Conservation (phyloP, 2,113 vertebrate species). For the Columba livia region DNA sequence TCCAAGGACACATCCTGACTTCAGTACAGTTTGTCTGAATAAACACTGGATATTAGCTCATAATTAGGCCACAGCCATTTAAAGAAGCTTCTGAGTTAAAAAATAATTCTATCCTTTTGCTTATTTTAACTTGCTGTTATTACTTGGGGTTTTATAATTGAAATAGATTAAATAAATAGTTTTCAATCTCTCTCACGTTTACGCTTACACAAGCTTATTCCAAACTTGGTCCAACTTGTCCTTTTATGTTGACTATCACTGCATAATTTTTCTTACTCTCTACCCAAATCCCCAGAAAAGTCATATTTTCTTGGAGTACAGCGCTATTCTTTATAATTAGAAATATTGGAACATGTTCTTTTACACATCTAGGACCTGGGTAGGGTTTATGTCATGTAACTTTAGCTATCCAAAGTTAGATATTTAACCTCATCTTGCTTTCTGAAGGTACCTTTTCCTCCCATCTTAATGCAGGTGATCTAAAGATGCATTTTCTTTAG, state of each 20-base stretch:
- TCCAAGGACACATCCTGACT: not conserved
- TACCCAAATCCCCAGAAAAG: not conserved
- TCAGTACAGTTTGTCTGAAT: not conserved
- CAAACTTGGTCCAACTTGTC: not conserved
- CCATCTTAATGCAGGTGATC: not conserved
- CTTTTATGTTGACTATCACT: not conserved
- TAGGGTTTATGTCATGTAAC: not conserved
- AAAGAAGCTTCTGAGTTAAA: not conserved
- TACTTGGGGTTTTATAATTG: not conserved
- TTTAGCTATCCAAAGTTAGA: not conserved
- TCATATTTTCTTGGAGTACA: not conserved
- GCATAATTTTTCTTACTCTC: not conserved
- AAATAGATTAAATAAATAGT: not conserved
- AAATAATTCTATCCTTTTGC: not conserved
- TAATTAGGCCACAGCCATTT: not conserved
- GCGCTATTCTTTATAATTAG: not conserved
- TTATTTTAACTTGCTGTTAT: not conserved
- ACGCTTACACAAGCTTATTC: not conserved
- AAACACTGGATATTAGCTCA: not conserved
- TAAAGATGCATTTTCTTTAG: not conserved
- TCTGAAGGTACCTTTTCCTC: not conserved
- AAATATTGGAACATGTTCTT: not conserved
- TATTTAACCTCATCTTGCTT: not conserved
- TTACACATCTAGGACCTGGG: not conserved
- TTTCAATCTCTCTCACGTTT: not conserved